phyloP scores from a whole-genome alignment of 2,888 invertebrate species.

The Xestia sexstrigata region DNA sequence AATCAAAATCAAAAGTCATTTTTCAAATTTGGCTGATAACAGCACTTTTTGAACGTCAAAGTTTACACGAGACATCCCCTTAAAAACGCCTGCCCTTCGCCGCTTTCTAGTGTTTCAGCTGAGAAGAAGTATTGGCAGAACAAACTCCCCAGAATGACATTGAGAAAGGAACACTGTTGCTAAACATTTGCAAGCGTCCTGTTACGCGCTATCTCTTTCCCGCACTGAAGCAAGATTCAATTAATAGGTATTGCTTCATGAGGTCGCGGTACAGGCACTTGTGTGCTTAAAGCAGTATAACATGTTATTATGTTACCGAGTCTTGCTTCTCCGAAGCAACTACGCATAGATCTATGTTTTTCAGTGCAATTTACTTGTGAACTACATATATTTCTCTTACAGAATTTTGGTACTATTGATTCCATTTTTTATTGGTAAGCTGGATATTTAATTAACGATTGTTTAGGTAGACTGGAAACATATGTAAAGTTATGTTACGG shows the following conservation, averaged over 20 bases:
- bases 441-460: conserved; percentile 2
- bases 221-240: background rate
- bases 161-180: background rate
- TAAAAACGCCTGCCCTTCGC: no score
- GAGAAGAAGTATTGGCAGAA: no score
- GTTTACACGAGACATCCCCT: no score
- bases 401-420: background rate
- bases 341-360: background rate
- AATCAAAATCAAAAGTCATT: background rate
- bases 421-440: conserved; percentile 1
- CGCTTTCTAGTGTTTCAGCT: no score
- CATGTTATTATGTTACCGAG: background rate
- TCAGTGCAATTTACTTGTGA: background rate
- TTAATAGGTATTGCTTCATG: background rate
- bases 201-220: background rate
- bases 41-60: no score
- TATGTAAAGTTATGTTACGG: no score
- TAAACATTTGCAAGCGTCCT: background rate
- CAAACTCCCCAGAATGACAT: background rate
- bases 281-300: no score
- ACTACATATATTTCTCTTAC: background rate
- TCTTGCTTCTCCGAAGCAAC: background rate
- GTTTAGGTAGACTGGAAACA: background rate
- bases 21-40: no score
- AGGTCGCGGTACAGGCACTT: background rate